Base-by-base conservation (phyloP, 2,797 vertebrate genomes). In the Limnodromus scolopaceus region DNA sequence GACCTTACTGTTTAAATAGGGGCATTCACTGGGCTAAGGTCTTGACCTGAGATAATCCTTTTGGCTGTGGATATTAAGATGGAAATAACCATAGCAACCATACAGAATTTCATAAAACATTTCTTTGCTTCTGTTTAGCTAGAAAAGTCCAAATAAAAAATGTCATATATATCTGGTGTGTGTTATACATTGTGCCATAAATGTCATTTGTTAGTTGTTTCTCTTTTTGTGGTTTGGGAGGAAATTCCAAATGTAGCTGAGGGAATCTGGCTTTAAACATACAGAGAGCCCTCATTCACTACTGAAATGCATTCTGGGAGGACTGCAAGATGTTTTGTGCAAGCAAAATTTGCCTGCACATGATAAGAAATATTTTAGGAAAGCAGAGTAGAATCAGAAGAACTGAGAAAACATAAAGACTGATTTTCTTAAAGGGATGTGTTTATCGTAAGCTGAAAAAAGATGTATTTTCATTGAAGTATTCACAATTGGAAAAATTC, bases 141-240 rank as follows among this genome's bases (percentile, higher is more conserved):
- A 81, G 92, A 92, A 91, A 94, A 96, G 81, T 92, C 92, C 95
- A 96, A 97, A 96, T 97, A 96, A 97, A 96, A 96, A 95, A 96
- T 96, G 91, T 96, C 93, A 96, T 81, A 89, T 96, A 94, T 95
- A 96, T 96, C 96, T 97, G 96, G 92, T 96, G 72, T 97, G 87
- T 97, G 96, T 96, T 97, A 97, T 97, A 96, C 93, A 96, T 95
- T 92, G 92, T 96, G 87, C 96, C 92, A 87, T 97, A 97, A 97
- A 97, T 97, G 96, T 96, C 96, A 96, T 97, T 97, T 95, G 95
- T 96, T 97, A 96, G 96, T 95, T 96, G 94, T 97, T 97, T 95
- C 96, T 96, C 93, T 97, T 97, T 96, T 97, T 97, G 96, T 96
- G 96, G 96, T 97, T 97, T 97, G 89, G 84, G 92, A 97, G 96